Base-by-base conservation (phyloP, 2,888 invertebrate species). In the Physocephala rufipes region DNA sequence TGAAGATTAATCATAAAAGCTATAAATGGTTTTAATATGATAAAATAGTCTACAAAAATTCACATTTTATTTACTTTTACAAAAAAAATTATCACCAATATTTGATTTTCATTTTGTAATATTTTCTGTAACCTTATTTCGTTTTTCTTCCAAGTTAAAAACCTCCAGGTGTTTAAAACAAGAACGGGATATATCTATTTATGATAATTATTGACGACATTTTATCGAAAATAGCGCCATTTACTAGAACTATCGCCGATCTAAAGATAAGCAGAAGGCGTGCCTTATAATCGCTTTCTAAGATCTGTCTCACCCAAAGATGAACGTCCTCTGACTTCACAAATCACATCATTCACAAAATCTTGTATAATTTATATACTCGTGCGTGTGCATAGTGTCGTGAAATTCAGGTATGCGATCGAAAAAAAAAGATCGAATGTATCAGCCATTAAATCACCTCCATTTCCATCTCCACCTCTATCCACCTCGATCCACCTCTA, bases 341-440 rank as follows among this genome's bases (percentile, higher is more conserved):
- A 67, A 16, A 49, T n/a, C n/a, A n/a, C 28, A 49, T 16, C n/a
- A 2, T 19, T 13, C 9, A 21, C 51, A n/a, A n/a, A n/a, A n/a
- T n/a, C 66, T n/a, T 21, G 51, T 30, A 51, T 36, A 9, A 36
- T 36, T 4, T 36, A 9, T 36, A 7, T 36, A 36, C 4, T 9
- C 5, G 30, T 49, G 12, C 30, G 65, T 15, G 15, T 28, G 26
- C 30, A 24, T 36, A 36, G n/a, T n/a, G n/a, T n/a, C n/a, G n/a
- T 45, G 47, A 13, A 45, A n/a, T 15, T 43, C 12, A 28, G 51
- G 63, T 45, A 45, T 9, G 36, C 36, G 36, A 16, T 9, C 58
- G 30, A 79, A 74, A 79, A 78, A 78, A 74, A 73, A 63, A 78
- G 79, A 78, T 80, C 80, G 80, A n/a, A n/a, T n/a, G 80, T 80